Conservation (phyloP, 2,888 invertebrate species). For the Schrankia costaestrigalis region DNA sequence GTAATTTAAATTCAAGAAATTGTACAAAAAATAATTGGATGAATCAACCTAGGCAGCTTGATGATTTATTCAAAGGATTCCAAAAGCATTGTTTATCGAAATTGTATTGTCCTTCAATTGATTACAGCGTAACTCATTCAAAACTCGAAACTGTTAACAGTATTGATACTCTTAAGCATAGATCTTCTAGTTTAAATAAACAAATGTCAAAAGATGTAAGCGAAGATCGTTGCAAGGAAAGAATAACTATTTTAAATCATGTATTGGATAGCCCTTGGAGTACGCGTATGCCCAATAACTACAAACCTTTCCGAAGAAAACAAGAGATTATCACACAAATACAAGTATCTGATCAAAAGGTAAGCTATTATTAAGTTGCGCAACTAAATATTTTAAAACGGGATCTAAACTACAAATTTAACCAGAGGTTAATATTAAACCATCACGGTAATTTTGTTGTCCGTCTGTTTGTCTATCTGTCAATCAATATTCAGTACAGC, state of each 20-base stretch:
- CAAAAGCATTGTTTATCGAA: slow-evolving; percentile 15
- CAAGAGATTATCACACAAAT: slow-evolving; percentile 2
- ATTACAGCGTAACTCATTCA: slow-evolving; percentile 24
- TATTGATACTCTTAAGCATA: no score
- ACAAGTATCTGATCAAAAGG: slow-evolving; percentile 21
- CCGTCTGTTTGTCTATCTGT: no score
- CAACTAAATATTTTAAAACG: no score
- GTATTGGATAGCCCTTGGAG: slow-evolving; percentile 82
- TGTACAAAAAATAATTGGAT: slow-evolving; percentile 15
- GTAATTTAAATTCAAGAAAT: slow-evolving; percentile 5
- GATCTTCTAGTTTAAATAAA: no score
- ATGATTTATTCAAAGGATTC: slow-evolving; percentile 19
- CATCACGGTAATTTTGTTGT: no score
- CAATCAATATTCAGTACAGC: no score
- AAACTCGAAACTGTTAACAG: no score
- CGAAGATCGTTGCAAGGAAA: slow-evolving; percentile 9
- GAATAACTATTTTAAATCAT: slow-evolving; percentile 67
- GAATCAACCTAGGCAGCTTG: slow-evolving; percentile 7
- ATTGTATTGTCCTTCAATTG: slow-evolving; percentile 25
- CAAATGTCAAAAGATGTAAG: background rate
- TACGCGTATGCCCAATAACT: slow-evolving; percentile 60
- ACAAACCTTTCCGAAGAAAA: slow-evolving; percentile 57
- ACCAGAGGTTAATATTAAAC: no score
- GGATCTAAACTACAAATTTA: no score
- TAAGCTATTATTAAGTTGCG: slow-evolving; percentile 15